Conservation (phyloP, 2,113 vertebrate genomes). For the Okapia johnstoni region DNA sequence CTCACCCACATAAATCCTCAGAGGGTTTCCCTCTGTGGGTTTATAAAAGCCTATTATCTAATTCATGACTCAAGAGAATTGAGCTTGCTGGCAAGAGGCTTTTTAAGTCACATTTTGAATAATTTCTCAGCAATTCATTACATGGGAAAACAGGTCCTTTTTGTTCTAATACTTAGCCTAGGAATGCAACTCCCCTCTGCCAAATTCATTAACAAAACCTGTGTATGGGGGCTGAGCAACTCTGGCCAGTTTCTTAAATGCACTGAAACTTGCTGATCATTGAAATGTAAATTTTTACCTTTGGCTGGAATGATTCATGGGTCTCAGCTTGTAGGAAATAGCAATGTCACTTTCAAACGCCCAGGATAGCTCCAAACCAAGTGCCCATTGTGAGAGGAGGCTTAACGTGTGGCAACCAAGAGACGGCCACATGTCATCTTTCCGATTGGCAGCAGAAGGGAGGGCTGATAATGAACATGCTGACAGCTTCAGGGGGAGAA, state of each 20-base stretch:
- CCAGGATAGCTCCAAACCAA: neutral
- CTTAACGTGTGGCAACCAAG: neutral
- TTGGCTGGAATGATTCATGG: conserved; percentile 4
- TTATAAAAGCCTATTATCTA: conserved; percentile 66
- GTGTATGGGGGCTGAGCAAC: neutral
- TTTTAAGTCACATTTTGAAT: conserved; percentile 67
- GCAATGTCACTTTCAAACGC: conserved; percentile 1
- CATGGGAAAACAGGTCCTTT: conserved; percentile 53
- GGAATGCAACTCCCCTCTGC: conserved; percentile 17
- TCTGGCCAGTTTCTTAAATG: conserved; percentile 40
- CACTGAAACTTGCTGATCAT: conserved; percentile 23
- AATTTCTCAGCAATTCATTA: conserved; percentile 66
- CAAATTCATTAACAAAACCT: conserved; percentile 66
- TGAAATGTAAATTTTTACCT: conserved; percentile 46
- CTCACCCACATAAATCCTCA: conserved; percentile 63
- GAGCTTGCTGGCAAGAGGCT: conserved; percentile 35
- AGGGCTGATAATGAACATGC: neutral
- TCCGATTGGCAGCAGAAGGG: neutral
- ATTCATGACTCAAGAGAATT: conserved; percentile 50
- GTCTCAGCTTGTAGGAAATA: conserved; percentile 32
- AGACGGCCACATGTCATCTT: conserved; percentile 5
- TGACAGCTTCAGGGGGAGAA: conserved; percentile 29
- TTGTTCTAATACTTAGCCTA: conserved; percentile 6
- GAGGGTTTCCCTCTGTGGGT: conserved; percentile 59
- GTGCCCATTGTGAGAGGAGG: conserved; percentile 17